Percentiles rank a stretch among this genome's conserved stretches.
Conservation (phyloP, 2,888 invertebrate species). For the Caenorhabditis sp. region DNA sequence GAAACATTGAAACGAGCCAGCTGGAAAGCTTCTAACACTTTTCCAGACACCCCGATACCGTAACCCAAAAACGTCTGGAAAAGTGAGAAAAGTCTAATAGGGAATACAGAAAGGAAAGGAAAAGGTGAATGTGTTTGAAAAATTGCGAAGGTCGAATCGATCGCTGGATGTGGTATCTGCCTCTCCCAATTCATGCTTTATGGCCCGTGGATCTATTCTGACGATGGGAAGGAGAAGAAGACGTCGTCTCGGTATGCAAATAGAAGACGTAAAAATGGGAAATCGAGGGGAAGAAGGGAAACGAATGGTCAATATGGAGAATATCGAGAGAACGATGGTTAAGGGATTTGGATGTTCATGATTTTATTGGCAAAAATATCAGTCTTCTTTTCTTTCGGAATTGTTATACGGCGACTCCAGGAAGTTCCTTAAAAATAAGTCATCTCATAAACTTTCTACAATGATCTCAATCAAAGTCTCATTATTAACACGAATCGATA, state of each 20-base stretch:
- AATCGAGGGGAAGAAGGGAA: neutral
- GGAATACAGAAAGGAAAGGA: neutral
- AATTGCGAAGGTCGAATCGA: conserved; percentile 52
- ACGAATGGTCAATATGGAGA: conserved; percentile 10
- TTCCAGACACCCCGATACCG: neutral
- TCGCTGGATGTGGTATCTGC: conserved; percentile 34
- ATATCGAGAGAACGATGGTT: conserved; percentile 13
- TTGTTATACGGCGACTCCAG: too few relatives aligned
- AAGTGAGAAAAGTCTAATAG: neutral
- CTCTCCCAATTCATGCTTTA: conserved; percentile 48
- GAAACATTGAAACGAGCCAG: too few relatives aligned
- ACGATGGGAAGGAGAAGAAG: conserved; percentile 25
- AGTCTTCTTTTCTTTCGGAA: too few relatives aligned
- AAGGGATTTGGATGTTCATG: neutral
- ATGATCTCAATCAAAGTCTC: too few relatives aligned
- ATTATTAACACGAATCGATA: too few relatives aligned
- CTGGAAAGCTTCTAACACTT: too few relatives aligned
- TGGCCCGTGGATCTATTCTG: conserved; percentile 46
- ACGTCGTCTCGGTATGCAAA: conserved; percentile 44
- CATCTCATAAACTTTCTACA: too few relatives aligned
- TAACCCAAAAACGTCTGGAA: conserved; percentile 9
- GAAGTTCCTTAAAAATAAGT: too few relatives aligned
- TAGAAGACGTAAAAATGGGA: conserved; percentile 31
- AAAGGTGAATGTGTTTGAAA: conserved; percentile 21
- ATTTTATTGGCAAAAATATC: neutral